phyloP scores from a whole-genome alignment of 2,113 vertebrate species.

The Lasiurus borealis region DNA sequence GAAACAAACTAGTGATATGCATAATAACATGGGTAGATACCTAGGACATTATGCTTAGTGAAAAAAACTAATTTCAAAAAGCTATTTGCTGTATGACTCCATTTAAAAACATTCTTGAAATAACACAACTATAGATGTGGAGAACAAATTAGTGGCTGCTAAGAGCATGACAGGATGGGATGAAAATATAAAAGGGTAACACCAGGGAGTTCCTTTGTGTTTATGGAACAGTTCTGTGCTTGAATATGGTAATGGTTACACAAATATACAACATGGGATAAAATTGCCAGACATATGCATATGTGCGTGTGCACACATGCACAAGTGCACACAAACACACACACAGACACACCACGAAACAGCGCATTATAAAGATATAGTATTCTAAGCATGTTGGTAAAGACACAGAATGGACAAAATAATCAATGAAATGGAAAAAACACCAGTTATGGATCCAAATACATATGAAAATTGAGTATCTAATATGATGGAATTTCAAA shows the following conservation, averaged over 20 bases:
- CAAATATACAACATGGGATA: not conserved
- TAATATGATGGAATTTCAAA: constrained; percentile 8
- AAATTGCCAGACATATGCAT: not conserved
- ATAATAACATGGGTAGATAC: not conserved
- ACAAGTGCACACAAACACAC: not conserved
- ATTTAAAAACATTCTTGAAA: constrained; percentile 45
- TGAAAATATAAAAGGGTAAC: not conserved
- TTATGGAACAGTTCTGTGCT: not conserved
- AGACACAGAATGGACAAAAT: not conserved
- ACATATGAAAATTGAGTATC: not conserved
- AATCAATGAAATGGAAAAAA: not conserved
- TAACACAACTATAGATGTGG: not conserved
- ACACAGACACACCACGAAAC: not conserved
- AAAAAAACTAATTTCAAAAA: not conserved
- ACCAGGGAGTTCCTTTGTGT: not conserved
- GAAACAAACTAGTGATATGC: not conserved
- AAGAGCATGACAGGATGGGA: not conserved
- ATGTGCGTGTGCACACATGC: not conserved
- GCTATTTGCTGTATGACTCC: not conserved
- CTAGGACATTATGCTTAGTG: constrained; percentile 1
- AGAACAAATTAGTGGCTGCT: constrained; percentile 6
- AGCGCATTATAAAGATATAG: not conserved
- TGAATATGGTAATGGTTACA: not conserved
- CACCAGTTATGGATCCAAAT: not conserved
- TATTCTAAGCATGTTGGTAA: not conserved